Evolutionary conservation across 1,140 invertebrate species (phyloP), one percentile per base, ranked within the genome.

Genomic region (Neodiprion fabricii): DNA sequence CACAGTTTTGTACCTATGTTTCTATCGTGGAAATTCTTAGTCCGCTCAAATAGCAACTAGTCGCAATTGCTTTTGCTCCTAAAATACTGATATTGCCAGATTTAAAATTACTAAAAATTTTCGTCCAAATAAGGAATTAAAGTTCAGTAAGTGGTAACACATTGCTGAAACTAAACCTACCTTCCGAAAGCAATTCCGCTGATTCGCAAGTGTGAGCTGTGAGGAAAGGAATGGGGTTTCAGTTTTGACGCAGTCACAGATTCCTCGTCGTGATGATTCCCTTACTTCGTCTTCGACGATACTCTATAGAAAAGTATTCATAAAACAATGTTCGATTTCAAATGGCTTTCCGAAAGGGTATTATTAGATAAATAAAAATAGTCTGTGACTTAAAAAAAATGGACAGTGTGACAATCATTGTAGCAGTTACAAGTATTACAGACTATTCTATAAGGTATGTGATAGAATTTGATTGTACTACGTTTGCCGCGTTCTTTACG

Each of bases 391-490:
- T 14, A 17, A 61, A 12, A 53, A 53, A 61, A 61, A 14, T 61
- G 5, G 53, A 61, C 53, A 14, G 53, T 61, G 11, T 61, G n/a
- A 14, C n/a, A 61, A 61, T 40, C 11, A 61, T 17, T 12, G n/a
- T 61, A 61, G 11, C 11, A 61, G 11, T 14, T 12, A 61, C 11
- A 61, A 61, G 53, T 61, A 14, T 61, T 70, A 76, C 70, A 50
- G 50, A 72, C 71, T 87, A 87, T 87, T 75, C 85, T 85, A 68
- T 86, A 86, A 48, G 85, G 85, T 75, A 87, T 80, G 74, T 87
- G 85, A 72, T 86, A 85, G 67, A 86, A 87, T 82, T 83, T 80
- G 61, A 83, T 79, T 50, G 79, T 79, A 75, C 78, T 85, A 81
- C 70, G 79, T 75, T 81, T 75, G 8, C 77, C 76, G 71, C 78